phyloP scores from a whole-genome alignment of 92 coral and sea anemone genomes.

The Siderastrea radians region DNA sequence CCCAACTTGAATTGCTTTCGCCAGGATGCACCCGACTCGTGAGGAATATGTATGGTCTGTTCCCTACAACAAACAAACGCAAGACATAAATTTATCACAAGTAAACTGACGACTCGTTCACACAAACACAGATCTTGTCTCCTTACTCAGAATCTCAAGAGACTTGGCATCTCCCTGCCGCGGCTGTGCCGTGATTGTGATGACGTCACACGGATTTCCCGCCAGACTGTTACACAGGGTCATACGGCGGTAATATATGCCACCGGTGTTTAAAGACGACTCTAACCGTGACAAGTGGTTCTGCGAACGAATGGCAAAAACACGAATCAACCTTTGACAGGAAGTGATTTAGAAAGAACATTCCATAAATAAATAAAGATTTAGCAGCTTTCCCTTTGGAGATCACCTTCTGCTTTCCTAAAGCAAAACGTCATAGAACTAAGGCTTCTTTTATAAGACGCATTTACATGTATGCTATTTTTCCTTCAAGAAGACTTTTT shows the following conservation, averaged over 20 bases:
- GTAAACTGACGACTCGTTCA: neutral
- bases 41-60: conserved; percentile 90
- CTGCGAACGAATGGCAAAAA: conserved; percentile 31
- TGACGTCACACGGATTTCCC: conserved; percentile 97
- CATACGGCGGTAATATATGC: conserved; percentile 89
- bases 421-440: too few species aligned
- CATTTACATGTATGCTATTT: too few species aligned
- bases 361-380: too few species aligned
- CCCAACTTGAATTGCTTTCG: conserved; percentile 99
- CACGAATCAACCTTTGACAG: neutral
- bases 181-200: conserved; percentile 93
- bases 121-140: neutral
- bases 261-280: conserved; percentile 71
- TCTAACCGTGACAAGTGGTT: conserved; percentile 85
- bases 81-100: neutral
- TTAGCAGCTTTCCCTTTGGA: too few species aligned
- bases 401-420: too few species aligned
- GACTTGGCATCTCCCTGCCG: conserved; percentile 71
- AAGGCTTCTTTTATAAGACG: too few species aligned
- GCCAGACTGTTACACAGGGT: conserved; percentile 90
- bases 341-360: too few species aligned
- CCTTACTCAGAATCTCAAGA: conserved; percentile 76
- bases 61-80: conserved; percentile 56
- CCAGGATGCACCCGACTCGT: conserved; percentile 98
- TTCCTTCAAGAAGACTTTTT: too few species aligned